phyloP scores from a whole-genome alignment of 2,888 invertebrate genomes.

The Pemphredon lugubris region DNA sequence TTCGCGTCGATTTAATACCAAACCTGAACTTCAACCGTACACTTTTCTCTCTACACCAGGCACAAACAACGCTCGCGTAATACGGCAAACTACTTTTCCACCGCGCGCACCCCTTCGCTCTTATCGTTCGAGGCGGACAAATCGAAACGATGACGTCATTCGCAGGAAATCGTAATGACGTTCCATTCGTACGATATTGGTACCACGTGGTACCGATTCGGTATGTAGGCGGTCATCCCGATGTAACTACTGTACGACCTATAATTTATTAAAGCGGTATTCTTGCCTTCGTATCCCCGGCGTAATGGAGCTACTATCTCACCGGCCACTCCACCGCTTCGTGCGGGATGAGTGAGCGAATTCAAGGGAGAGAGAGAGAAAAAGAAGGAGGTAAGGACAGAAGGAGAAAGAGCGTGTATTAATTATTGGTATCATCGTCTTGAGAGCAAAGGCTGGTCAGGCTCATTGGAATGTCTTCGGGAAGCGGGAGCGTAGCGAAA shows the following conservation, averaged over 20 bases:
- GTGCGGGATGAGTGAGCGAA: slow-evolving; percentile 25
- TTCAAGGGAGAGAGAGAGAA: slow-evolving; percentile 8
- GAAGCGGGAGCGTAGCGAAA: slow-evolving; percentile 2
- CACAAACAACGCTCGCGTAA: slow-evolving; percentile 20
- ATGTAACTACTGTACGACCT: slow-evolving; percentile 57
- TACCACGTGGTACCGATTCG: slow-evolving; percentile 33
- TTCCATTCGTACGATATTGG: slow-evolving; percentile 25
- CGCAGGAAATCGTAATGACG: slow-evolving; percentile 30
- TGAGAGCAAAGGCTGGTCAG: slow-evolving; percentile 10
- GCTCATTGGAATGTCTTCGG: not conserved
- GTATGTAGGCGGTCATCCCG: slow-evolving; percentile 45
- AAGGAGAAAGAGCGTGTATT: slow-evolving; percentile 38
- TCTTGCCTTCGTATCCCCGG: slow-evolving; percentile 39
- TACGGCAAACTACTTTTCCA: slow-evolving; percentile 36
- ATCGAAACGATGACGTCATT: slow-evolving; percentile 42
- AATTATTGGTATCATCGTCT: slow-evolving; percentile 55
- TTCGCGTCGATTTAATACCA: too few species aligned
- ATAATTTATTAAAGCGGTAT: slow-evolving; percentile 64
- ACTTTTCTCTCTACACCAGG: too few species aligned
- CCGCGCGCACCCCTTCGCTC: slow-evolving; percentile 33
- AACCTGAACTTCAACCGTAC: too few species aligned
- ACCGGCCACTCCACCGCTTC: slow-evolving; percentile 27
- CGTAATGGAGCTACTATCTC: slow-evolving; percentile 55
- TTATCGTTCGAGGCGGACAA: slow-evolving; percentile 27
- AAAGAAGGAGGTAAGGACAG: not conserved